phyloP scores from a whole-genome alignment of 2,888 invertebrate genomes.

The Antitype chi region DNA sequence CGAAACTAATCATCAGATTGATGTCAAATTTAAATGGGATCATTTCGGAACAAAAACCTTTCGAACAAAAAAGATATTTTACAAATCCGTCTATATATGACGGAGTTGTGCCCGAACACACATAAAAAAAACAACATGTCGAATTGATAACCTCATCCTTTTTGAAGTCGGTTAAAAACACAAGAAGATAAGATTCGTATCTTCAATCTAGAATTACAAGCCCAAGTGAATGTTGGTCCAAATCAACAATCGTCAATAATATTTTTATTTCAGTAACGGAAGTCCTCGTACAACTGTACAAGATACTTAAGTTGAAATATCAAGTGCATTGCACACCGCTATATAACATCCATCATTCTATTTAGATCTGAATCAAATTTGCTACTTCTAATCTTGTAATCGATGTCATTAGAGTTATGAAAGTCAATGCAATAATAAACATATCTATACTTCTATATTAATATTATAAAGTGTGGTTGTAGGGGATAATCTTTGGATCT shows the following conservation, averaged over 20 bases:
- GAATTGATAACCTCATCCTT: too few relatives aligned
- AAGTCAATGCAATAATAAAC: slow-evolving; percentile 45
- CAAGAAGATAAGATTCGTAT: not conserved
- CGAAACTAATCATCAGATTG: too few relatives aligned
- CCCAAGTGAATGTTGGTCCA: slow-evolving; percentile 20
- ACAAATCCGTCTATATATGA: too few relatives aligned
- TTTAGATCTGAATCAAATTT: slow-evolving; percentile 48
- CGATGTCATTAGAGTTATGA: slow-evolving; percentile 44
- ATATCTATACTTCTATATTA: too few relatives aligned
- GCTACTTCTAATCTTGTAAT: slow-evolving; percentile 13
- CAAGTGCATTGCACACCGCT: slow-evolving; percentile 29
- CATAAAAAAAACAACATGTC: too few relatives aligned
- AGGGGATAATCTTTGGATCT: too few relatives aligned
- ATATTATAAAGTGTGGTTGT: too few relatives aligned
- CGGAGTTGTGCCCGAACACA: too few relatives aligned
- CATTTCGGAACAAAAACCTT: too few relatives aligned
- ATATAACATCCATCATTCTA: slow-evolving; percentile 29
- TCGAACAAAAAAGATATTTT: too few relatives aligned
- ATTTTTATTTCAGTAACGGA: slow-evolving; percentile 37
- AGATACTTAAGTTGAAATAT: slow-evolving; percentile 18
- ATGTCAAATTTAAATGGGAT: too few relatives aligned
- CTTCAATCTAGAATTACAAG: not conserved
- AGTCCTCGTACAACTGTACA: slow-evolving; percentile 41
- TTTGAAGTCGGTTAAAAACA: too few relatives aligned
- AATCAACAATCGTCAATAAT: slow-evolving; percentile 7